Conservation (phyloP, 35 echinoderm and acorn worm species). For the Lytechinus variegatus region DNA sequence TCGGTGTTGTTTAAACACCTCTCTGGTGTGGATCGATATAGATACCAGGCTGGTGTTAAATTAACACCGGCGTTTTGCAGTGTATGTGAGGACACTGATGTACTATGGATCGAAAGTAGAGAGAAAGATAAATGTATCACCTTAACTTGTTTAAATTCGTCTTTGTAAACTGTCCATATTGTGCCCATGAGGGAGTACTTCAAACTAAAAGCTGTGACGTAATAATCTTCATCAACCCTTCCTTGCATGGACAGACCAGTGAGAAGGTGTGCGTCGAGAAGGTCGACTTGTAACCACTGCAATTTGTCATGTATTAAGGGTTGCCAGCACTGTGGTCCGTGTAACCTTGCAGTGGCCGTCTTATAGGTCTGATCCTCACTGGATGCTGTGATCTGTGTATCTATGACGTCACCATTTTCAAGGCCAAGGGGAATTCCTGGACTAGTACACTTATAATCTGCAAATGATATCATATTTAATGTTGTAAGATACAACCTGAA, state of each 20-base stretch:
- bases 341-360: neutral
- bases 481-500: too few species aligned
- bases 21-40: too few species aligned
- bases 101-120: too few species aligned
- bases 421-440: neutral
- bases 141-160: neutral
- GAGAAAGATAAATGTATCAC: neutral
- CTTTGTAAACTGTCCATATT: neutral
- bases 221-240: neutral
- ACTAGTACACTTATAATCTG: neutral
- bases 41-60: too few species aligned
- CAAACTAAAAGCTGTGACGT: constrained; percentile 5
- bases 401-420: neutral
- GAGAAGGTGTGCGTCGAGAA: neutral
- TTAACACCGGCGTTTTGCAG: too few species aligned
- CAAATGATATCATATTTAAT: neutral
- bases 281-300: constrained; percentile 14
- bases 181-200: neutral
- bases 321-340: neutral
- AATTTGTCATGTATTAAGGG: neutral
- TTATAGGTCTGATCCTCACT: neutral
- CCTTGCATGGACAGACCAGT: neutral
- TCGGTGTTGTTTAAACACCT: too few species aligned
- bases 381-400: neutral
- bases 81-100: too few species aligned